A percentile compares a stretch with the other conserved stretches of the same genome.
Evolutionary conservation across 1,140 invertebrate species (phyloP).

Genomic region (Pseudomyrmex concolor): DNA sequence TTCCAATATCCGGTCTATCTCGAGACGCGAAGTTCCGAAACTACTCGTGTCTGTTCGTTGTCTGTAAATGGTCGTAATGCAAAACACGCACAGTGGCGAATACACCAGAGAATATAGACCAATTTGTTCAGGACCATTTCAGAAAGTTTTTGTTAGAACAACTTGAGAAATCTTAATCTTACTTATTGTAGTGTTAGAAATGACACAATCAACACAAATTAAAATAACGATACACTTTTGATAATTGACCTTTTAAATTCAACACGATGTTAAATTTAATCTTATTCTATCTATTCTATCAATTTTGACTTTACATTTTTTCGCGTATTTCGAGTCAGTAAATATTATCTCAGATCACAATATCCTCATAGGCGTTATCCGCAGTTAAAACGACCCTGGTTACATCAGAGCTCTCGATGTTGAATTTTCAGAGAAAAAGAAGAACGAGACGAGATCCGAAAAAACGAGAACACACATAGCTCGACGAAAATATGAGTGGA

Average conservation of each 20-base stretch:
- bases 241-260: background rate
- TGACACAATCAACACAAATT: too few species aligned
- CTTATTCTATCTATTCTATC: background rate
- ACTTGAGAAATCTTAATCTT: background rate
- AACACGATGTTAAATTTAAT: background rate
- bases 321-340: background rate
- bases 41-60: constrained; percentile 59
- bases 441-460: constrained; percentile 9
- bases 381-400: constrained; percentile 64
- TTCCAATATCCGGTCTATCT: constrained; percentile 18
- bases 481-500: constrained; percentile 58
- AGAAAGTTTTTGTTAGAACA: background rate
- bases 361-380: constrained; percentile 12
- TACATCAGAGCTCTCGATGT: constrained; percentile 66
- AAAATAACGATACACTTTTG: background rate
- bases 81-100: constrained; percentile 68
- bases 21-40: constrained; percentile 52
- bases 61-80: constrained; percentile 51
- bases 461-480: constrained; percentile 30
- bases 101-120: constrained; percentile 76
- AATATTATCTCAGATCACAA: constrained; percentile 36
- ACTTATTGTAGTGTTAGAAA: background rate
- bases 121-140: constrained; percentile 65
- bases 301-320: constrained; percentile 14
- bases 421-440: constrained; percentile 74